Percentiles rank a stretch among this genome's conserved stretches.
Evolutionary conservation across 2,797 vertebrate species (phyloP).

Genomic region (Molothrus ater): DNA sequence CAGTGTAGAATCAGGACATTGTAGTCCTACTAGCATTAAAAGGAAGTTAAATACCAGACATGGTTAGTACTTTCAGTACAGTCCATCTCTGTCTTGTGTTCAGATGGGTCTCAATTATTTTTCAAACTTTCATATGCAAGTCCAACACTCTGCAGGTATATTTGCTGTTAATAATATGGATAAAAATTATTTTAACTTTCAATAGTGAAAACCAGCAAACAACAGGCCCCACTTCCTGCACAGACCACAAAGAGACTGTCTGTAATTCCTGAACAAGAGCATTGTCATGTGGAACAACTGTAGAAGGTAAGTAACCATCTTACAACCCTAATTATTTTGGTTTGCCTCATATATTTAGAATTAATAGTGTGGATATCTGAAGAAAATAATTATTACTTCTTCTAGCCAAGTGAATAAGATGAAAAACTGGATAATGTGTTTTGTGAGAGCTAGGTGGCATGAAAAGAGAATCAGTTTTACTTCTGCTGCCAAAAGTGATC

Average conservation of each 20-base stretch:
- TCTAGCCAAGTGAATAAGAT: not conserved
- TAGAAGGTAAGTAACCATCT: not conserved
- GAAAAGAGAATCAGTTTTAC: constrained; percentile 44
- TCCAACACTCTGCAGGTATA: not conserved
- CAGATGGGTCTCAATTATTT: not conserved
- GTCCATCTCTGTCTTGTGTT: not conserved
- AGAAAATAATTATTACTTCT: not conserved
- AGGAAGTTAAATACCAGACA: not conserved
- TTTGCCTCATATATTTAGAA: constrained; percentile 9
- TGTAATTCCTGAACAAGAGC: constrained; percentile 62
- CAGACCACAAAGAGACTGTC: constrained; percentile 1
- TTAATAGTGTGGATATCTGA: not conserved
- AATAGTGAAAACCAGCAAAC: not conserved
- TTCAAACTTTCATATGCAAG: not conserved
- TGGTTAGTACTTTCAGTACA: not conserved
- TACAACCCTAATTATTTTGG: not conserved
- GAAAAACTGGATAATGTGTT: constrained; percentile 14
- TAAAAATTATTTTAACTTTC: constrained; percentile 15
- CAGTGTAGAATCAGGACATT: not conserved
- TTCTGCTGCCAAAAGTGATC: not conserved
- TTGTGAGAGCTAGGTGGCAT: not conserved
- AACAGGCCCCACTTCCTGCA: not conserved
- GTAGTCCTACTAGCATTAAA: not conserved
- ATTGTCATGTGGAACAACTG: not conserved
- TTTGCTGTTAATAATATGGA: not conserved